Evolutionary conservation across 92 coral and sea anemone species (phyloP).

Genomic region (Micromussa lordhowensis): DNA sequence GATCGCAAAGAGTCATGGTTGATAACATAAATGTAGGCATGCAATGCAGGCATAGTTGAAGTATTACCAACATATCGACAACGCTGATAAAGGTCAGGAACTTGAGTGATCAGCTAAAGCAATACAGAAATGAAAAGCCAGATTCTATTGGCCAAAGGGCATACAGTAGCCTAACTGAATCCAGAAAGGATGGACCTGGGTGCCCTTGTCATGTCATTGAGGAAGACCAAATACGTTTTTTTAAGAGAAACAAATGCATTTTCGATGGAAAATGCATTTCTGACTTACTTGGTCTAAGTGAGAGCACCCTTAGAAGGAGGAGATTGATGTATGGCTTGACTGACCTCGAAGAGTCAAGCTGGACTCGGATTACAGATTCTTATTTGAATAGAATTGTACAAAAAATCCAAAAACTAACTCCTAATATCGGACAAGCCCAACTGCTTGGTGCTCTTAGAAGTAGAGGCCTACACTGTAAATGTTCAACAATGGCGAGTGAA

Average conservation of each 20-base stretch:
- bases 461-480: conserved; percentile 42
- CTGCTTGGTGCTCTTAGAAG: conserved; percentile 46
- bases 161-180: conserved; percentile 6
- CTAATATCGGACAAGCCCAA: conserved; percentile 24
- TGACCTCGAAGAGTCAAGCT: conserved; percentile 36
- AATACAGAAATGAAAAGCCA: not conserved
- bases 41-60: too few species aligned
- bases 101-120: conserved; percentile 31
- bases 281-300: conserved; percentile 44
- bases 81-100: conserved; percentile 26
- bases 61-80: too few species aligned
- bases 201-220: conserved; percentile 11
- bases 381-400: conserved; percentile 40
- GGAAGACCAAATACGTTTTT: conserved; percentile 17
- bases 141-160: conserved; percentile 2
- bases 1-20: too few species aligned
- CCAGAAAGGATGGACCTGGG: not conserved
- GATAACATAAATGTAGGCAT: too few species aligned
- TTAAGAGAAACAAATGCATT: conserved; percentile 24
- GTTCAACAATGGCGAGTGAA: conserved; percentile 40
- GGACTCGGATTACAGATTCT: conserved; percentile 57
- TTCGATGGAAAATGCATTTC: conserved; percentile 11
- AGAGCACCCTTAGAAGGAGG: conserved; percentile 59
- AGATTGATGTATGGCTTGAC: conserved; percentile 54
- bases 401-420: conserved; percentile 51